These are phyloP conservation scores for Clostera curtula DNA, from an alignment of 2,888 invertebrate species.

Conservation along the genomic window DNA sequence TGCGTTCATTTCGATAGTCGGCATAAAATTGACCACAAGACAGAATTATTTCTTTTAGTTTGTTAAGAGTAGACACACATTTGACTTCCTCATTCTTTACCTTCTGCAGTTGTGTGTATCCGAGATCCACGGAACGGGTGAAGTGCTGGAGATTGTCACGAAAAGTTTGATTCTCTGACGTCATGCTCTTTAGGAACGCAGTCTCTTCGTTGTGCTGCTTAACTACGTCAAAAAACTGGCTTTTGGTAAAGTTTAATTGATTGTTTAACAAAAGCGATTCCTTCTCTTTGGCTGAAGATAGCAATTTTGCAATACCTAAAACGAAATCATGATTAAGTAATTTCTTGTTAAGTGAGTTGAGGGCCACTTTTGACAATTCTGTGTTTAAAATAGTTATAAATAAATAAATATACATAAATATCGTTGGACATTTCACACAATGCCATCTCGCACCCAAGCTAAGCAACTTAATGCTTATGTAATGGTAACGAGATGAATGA, in stretches of 20 bases:
- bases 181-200: slow-evolving; percentile 22
- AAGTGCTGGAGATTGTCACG: slow-evolving; percentile 29
- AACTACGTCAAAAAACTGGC: slow-evolving; percentile 28
- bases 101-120: slow-evolving; percentile 37
- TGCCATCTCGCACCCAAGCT: too few relatives aligned
- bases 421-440: too few relatives aligned
- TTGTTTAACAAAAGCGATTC: slow-evolving; percentile 28
- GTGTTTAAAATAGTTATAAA: too few relatives aligned
- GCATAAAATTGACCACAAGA: slow-evolving; percentile 44
- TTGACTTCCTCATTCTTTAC: slow-evolving; percentile 24
- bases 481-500: too few relatives aligned
- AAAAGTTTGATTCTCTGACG: slow-evolving; percentile 27
- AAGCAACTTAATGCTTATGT: too few relatives aligned
- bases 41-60: slow-evolving; percentile 39
- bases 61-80: slow-evolving; percentile 22
- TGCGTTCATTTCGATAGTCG: slow-evolving; percentile 32
- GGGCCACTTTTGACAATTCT: too few relatives aligned
- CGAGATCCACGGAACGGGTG: slow-evolving; percentile 33
- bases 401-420: too few relatives aligned
- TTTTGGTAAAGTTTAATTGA: slow-evolving; percentile 27
- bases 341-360: too few relatives aligned
- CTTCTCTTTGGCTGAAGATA: slow-evolving; percentile 33
- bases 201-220: slow-evolving; percentile 23
- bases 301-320: slow-evolving; percentile 39
- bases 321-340: slow-evolving; percentile 8